These are phyloP conservation scores for Opisthocomus hoazin DNA, from an alignment of 2,113 vertebrate genomes.

Conservation along the genomic window DNA sequence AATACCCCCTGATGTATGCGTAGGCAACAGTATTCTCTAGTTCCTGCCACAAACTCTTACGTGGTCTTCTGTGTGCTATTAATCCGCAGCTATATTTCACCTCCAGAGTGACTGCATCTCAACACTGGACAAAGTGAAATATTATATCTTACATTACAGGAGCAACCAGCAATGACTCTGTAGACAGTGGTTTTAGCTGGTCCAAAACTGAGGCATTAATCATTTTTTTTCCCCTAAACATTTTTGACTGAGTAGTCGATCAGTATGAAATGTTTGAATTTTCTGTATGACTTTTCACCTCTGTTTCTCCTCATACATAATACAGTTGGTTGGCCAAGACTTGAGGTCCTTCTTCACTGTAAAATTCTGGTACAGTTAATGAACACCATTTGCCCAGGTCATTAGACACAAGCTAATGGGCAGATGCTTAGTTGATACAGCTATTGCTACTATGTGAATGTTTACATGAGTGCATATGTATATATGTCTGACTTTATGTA, in stretches of 20 bases:
- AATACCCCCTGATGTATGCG: neutral
- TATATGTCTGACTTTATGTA: neutral
- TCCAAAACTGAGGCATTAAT: neutral
- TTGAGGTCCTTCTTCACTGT: neutral
- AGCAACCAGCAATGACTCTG: neutral
- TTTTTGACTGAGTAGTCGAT: neutral
- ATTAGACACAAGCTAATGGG: neutral
- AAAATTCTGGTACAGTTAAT: neutral
- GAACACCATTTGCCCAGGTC: neutral
- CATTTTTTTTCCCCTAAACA: neutral
- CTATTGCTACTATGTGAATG: neutral
- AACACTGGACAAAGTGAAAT: neutral
- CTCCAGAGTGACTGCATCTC: neutral
- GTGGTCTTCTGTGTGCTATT: neutral
- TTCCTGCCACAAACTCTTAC: conserved; percentile 3
- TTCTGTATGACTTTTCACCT: neutral
- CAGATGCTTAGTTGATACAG: neutral
- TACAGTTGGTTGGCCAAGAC: neutral
- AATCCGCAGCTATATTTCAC: conserved; percentile 23
- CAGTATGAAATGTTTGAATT: neutral
- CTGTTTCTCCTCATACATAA: neutral
- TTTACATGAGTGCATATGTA: neutral
- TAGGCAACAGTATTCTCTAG: neutral
- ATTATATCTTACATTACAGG: accelerated
- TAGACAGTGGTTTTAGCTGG: neutral